Evolutionary conservation across 2,888 invertebrate species (phyloP).

Genomic region (Holacanthella duospinosa): DNA sequence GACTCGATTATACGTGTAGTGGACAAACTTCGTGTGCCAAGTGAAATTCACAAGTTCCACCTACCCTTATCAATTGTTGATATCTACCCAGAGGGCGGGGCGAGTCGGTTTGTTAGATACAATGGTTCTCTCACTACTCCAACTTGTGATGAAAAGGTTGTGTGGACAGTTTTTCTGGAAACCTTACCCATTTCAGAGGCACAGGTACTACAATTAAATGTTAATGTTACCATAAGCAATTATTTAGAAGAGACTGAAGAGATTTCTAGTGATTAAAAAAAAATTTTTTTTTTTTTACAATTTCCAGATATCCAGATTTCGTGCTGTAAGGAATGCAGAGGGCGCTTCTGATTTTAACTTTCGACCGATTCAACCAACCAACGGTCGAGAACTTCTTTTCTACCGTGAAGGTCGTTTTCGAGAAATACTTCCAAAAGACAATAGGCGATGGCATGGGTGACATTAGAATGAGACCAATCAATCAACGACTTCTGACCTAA

Average conservation of each 20-base stretch:
- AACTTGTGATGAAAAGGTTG: constrained; percentile 1
- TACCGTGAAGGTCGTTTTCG: background rate
- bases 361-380: constrained; percentile 1
- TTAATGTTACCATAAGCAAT: too few relatives aligned
- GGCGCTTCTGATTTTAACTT: constrained; percentile 3
- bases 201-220: too few relatives aligned
- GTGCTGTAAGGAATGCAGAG: background rate
- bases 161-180: background rate
- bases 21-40: background rate
- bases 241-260: too few relatives aligned
- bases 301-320: background rate
- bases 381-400: background rate
- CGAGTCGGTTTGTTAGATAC: background rate
- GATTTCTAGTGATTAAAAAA: too few relatives aligned
- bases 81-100: background rate
- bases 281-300: too few relatives aligned
- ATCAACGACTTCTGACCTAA: too few relatives aligned
- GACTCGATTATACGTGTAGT: background rate
- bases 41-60: background rate
- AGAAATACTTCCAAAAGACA: too few relatives aligned
- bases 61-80: background rate
- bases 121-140: constrained; percentile 1
- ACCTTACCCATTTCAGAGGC: background rate
- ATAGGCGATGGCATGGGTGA: too few relatives aligned
- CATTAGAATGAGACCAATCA: too few relatives aligned